Evolutionary conservation across 2,888 invertebrate species (phyloP).

Genomic region (Sminthurides aquaticus): DNA sequence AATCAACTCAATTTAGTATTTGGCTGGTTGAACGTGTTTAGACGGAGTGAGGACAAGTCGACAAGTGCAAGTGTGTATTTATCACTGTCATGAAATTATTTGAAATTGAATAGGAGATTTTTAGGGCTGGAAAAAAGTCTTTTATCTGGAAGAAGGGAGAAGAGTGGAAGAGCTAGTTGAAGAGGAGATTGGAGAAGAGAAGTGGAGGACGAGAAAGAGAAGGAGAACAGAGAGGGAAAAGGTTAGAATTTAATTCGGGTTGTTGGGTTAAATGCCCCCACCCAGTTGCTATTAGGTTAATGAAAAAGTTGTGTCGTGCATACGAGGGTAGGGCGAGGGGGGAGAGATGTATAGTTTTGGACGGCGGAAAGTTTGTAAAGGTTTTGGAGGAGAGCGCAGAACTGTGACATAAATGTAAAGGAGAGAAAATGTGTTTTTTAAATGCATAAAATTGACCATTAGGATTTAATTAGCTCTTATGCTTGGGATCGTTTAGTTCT

Average conservation of each 20-base stretch:
- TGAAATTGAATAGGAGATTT: not conserved
- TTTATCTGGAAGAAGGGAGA: not conserved
- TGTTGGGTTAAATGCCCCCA: not conserved
- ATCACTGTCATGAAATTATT: not conserved
- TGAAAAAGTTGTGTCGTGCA: not conserved
- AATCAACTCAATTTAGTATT: not conserved
- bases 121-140: not conserved
- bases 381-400: not conserved
- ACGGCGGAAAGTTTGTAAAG: not conserved
- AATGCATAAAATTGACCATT: not conserved
- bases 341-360: not conserved
- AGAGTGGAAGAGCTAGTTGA: not conserved
- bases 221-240: not conserved
- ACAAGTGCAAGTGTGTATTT: not conserved
- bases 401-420: not conserved
- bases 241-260: not conserved
- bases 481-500: not conserved
- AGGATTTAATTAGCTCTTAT: not conserved
- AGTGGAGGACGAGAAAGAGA: too few species aligned
- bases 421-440: not conserved
- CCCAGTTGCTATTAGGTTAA: not conserved
- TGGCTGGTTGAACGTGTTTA: not conserved
- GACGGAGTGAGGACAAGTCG: not conserved
- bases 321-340: not conserved
- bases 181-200: too few species aligned